Evolutionary conservation across 2,797 vertebrate species (phyloP).

Genomic region (Onychomys leucogaster): DNA sequence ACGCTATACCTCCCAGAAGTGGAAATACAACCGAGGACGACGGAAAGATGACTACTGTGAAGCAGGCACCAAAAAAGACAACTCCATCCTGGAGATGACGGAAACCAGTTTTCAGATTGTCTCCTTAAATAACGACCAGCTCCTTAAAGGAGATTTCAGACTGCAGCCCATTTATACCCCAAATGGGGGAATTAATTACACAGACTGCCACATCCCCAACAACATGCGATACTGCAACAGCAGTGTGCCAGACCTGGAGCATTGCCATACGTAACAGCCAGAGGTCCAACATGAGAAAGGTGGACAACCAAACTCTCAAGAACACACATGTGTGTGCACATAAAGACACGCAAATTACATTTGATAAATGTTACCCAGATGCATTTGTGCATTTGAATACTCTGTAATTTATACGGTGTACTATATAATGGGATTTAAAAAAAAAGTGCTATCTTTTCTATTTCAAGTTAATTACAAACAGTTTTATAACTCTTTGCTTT

Average conservation of each 20-base stretch:
- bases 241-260: constrained; percentile 95
- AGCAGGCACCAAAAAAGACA: constrained; percentile 98
- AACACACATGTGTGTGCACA: constrained; percentile 83
- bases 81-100: constrained; percentile 99
- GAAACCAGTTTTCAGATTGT: constrained; percentile 99
- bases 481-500: constrained; percentile 98
- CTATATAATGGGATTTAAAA: constrained; percentile 96
- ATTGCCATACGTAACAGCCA: constrained; percentile 94
- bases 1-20: constrained; percentile 95
- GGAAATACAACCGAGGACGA: constrained; percentile 98
- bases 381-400: constrained; percentile 94
- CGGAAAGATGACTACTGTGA: constrained; percentile 99
- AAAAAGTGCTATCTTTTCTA: constrained; percentile 99
- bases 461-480: constrained; percentile 94
- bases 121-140: constrained; percentile 99
- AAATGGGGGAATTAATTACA: constrained; percentile 97
- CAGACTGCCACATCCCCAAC: constrained; percentile 98
- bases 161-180: constrained; percentile 99
- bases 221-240: constrained; percentile 98
- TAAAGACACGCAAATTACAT: constrained; percentile 88
- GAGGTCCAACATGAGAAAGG: constrained; percentile 47
- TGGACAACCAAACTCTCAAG: constrained; percentile 78
- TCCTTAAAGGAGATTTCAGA: constrained; percentile 97
- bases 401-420: constrained; percentile 99
- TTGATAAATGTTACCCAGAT: constrained; percentile 92